Conservation (phyloP, 2,888 invertebrate species). For the Ptychoptera albimana region DNA sequence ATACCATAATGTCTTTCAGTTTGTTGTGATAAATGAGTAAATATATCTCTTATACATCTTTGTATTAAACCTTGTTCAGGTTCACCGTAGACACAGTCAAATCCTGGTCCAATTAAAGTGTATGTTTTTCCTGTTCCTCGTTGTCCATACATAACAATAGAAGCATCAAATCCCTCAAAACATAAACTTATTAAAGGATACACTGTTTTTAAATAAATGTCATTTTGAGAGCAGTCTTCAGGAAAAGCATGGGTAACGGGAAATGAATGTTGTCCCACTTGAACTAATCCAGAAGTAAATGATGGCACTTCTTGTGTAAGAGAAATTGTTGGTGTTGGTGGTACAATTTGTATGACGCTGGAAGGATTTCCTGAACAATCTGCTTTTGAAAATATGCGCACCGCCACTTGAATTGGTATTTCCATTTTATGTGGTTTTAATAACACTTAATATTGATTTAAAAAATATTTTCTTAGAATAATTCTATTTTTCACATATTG, state of each 20-base stretch:
- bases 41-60: conserved; percentile 53
- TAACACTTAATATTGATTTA: too few relatives aligned
- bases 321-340: conserved; percentile 40
- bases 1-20: conserved; percentile 47
- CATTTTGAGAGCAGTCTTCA: conserved; percentile 42
- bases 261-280: conserved; percentile 28
- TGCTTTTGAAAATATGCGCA: conserved; percentile 43
- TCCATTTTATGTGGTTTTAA: conserved; percentile 35
- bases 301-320: conserved; percentile 29
- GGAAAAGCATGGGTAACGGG: conserved; percentile 40
- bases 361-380: conserved; percentile 35
- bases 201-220: conserved; percentile 46
- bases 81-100: conserved; percentile 42
- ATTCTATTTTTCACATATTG: too few relatives aligned
- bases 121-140: conserved; percentile 53
- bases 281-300: conserved; percentile 22
- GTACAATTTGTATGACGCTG: conserved; percentile 26
- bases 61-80: conserved; percentile 52
- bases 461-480: too few relatives aligned
- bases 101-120: conserved; percentile 53
- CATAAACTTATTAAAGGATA: conserved; percentile 49
- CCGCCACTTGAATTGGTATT: conserved; percentile 55
- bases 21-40: conserved; percentile 45
- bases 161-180: conserved; percentile 60
- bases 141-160: conserved; percentile 53